phyloP scores from a whole-genome alignment of 2,797 vertebrate species.

The Acridotheres tristis region DNA sequence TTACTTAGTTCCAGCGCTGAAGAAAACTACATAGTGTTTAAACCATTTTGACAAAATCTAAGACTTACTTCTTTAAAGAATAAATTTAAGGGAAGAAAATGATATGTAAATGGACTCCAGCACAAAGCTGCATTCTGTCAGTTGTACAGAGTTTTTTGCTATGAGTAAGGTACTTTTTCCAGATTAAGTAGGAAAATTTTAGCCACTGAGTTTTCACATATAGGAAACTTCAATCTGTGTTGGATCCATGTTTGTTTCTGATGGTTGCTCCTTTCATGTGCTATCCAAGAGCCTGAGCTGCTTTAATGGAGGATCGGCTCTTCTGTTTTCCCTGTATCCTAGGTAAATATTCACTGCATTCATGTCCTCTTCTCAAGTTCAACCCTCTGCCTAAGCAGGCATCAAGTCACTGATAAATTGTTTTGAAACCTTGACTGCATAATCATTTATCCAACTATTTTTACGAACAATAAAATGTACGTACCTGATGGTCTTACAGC shows the following conservation, averaged over 20 bases:
- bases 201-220: neutral
- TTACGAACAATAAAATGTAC: neutral
- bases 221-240: neutral
- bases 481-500: neutral
- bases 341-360: conserved; percentile 49
- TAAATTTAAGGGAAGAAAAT: neutral
- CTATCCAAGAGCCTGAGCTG: neutral
- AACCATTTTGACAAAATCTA: neutral
- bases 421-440: conserved; percentile 11
- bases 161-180: neutral
- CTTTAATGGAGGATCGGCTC: neutral
- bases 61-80: neutral
- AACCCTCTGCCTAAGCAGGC: conserved; percentile 7
- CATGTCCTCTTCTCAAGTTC: conserved; percentile 49
- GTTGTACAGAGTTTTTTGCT: neutral
- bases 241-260: neutral
- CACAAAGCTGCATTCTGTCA: neutral
- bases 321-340: conserved; percentile 60
- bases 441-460: neutral
- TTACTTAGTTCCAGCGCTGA: conserved; percentile 33
- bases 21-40: neutral
- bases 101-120: neutral
- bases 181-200: neutral
- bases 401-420: conserved; percentile 36
- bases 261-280: neutral